Conservation (phyloP, 2,888 invertebrate genomes). For the Glaucopsyche alexis region DNA sequence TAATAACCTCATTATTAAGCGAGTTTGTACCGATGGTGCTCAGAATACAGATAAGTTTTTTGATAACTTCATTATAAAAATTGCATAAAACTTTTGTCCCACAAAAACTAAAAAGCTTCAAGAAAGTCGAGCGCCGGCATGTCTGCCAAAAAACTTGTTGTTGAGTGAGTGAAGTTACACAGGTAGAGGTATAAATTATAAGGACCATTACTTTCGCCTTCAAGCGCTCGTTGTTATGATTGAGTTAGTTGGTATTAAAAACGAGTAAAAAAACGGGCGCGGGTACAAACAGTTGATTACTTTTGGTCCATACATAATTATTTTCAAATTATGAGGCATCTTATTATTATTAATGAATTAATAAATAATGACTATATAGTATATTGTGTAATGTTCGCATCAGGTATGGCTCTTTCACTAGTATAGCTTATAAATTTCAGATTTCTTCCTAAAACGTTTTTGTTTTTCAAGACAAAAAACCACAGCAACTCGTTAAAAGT, state of each 20-base stretch:
- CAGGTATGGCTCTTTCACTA: background rate
- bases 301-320: background rate
- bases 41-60: background rate
- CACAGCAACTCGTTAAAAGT: background rate
- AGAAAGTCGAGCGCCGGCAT: slow-evolving; percentile 1
- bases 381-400: background rate
- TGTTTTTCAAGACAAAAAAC: background rate
- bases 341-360: background rate
- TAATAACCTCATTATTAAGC: too few species aligned
- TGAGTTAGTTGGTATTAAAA: background rate
- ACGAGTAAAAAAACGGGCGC: background rate
- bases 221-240: slow-evolving; percentile 16
- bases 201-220: slow-evolving; percentile 23
- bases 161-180: slow-evolving; percentile 11
- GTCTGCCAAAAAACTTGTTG: slow-evolving; percentile 14
- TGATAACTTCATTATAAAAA: background rate
- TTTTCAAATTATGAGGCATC: background rate
- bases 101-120: slow-evolving; percentile 3
- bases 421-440: background rate
- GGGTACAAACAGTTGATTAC: slow-evolving; percentile 1
- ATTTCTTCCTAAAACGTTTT: background rate
- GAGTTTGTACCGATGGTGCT: background rate
- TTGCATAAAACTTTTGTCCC: background rate
- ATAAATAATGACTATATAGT: background rate
- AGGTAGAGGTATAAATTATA: slow-evolving; percentile 17